Percentiles rank a stretch among this genome's conserved stretches.
phyloP scores from a whole-genome alignment of 2,888 invertebrate genomes.

The Epicampocera succincta region DNA sequence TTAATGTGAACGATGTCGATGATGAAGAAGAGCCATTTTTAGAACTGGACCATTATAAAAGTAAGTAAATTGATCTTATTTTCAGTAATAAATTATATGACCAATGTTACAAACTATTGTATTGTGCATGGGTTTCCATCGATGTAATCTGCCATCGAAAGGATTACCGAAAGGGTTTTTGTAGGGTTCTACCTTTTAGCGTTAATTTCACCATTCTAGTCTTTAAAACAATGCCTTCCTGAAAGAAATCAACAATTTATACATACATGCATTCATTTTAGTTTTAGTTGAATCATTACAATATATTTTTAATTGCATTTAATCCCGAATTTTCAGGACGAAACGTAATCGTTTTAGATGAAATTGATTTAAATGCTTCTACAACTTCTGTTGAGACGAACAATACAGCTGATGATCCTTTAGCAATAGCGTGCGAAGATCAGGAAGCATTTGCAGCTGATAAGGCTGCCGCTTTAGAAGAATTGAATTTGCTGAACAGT shows the following conservation, averaged over 20 bases:
- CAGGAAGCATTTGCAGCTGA: conserved; percentile 65
- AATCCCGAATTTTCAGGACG: conserved; percentile 59
- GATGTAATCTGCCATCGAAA: no score
- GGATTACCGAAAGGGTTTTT: no score
- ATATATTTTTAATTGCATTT: no score
- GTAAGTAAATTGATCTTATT: conserved; percentile 33
- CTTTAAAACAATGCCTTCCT: no score
- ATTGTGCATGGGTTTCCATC: no score
- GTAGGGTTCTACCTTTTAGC: no score
- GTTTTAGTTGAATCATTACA: no score
- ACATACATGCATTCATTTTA: no score
- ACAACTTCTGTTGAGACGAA: conserved; percentile 75
- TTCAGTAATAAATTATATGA: no score
- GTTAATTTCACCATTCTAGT: no score
- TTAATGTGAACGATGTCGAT: conserved; percentile 3
- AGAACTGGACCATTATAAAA: conserved; percentile 67
- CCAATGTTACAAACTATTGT: no score
- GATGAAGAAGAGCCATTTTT: conserved; percentile 74
- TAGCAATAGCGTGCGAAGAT: conserved; percentile 80
- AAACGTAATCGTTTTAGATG: conserved; percentile 77
- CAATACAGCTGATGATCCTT: conserved; percentile 78
- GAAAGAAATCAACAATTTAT: no score
- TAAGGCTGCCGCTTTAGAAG: conserved; percentile 60
- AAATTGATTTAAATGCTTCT: conserved; percentile 76
- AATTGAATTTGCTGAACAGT: conserved; percentile 58